Evolutionary conservation across 2,888 invertebrate species (phyloP).

Genomic region (Eledona agricola): DNA sequence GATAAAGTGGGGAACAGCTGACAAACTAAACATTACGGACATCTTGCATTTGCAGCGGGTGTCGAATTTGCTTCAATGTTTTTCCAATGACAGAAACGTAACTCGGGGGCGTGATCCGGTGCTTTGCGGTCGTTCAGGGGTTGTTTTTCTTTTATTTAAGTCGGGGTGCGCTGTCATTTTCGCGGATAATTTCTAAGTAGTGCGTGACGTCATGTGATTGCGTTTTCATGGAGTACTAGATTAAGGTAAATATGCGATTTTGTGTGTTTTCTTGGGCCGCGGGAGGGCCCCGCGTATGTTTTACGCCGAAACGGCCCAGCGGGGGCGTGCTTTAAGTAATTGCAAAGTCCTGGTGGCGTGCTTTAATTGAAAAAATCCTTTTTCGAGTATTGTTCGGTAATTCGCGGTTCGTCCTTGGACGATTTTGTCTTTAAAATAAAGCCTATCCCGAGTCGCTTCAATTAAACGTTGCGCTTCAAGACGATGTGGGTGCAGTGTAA

Average conservation of each 20-base stretch:
- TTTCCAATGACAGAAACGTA: slow-evolving; percentile 60
- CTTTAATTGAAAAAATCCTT: slow-evolving; percentile 45
- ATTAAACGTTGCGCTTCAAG: slow-evolving; percentile 37
- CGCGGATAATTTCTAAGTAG: slow-evolving; percentile 54
- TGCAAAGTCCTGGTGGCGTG: slow-evolving; percentile 19
- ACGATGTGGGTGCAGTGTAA: slow-evolving; percentile 35
- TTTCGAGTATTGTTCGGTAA: slow-evolving; percentile 41
- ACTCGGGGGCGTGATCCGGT: slow-evolving; percentile 49
- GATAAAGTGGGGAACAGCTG: slow-evolving; percentile 59
- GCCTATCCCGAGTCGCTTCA: slow-evolving; percentile 49
- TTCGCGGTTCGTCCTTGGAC: slow-evolving; percentile 52
- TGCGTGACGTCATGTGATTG: slow-evolving; percentile 62
- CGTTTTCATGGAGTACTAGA: slow-evolving; percentile 59
- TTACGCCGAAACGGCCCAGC: background rate
- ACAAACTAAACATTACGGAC: slow-evolving; percentile 60
- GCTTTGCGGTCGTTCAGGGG: slow-evolving; percentile 44
- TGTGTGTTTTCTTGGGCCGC: slow-evolving; percentile 33
- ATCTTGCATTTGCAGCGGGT: slow-evolving; percentile 57
- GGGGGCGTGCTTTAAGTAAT: slow-evolving; percentile 45
- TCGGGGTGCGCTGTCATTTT: slow-evolving; percentile 48
- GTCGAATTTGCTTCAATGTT: slow-evolving; percentile 48
- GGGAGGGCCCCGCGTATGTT: background rate
- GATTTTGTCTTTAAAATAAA: slow-evolving; percentile 53
- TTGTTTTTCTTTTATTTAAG: slow-evolving; percentile 49
- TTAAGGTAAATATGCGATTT: slow-evolving; percentile 57